Base-by-base conservation (phyloP, 2,888 invertebrate genomes). In the Rhingia rostrata region DNA sequence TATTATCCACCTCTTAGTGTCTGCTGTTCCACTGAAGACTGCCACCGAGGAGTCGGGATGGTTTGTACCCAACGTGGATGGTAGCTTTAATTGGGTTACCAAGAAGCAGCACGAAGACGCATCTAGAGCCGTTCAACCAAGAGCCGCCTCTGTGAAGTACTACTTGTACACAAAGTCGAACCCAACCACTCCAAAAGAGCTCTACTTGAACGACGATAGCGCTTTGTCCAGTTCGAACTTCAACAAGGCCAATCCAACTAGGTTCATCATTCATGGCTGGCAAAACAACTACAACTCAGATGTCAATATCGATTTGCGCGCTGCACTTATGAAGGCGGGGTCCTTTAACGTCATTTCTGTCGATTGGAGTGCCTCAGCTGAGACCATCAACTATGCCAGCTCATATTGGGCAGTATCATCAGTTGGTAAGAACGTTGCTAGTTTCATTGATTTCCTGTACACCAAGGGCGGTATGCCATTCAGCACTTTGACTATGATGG, bases 301-400 rank as follows among this genome's bases (percentile, higher is more conserved):
- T 6, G 49, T 88, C 0, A 88, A 88, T 47, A 60, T 22, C 0
- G 37, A 69, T 0, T 4, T 32, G 64, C 6, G 93, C 93, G 0
- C 93, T 93, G 83, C 89, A 60, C 4, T 35, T 91, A 22, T 93
- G 9, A 92, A 92, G 74, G 90, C 92, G 4, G 93, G 92, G 60
- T 92, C 92, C 79, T 89, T 93, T 66, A 93, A 93, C 86, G 93
- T 93, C 49, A 92, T 94, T 61, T 92, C 92, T 0, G 93, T 93
- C 5, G 93, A 94, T 87, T 93, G 93, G 93, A 92, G 92, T 6
- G 22, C 54, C 10, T 49, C 60, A 0, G 93, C 93, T 0, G 74
- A 82, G n/a, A 93, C 92, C 77, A 91, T 92, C 0, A 93, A 93
- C 86, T 93, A 93, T 83, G 89, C 92, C 35, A 87, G 92, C 7